phyloP scores from a whole-genome alignment of 2,797 vertebrate species.

The Acanthiza pusilla region DNA sequence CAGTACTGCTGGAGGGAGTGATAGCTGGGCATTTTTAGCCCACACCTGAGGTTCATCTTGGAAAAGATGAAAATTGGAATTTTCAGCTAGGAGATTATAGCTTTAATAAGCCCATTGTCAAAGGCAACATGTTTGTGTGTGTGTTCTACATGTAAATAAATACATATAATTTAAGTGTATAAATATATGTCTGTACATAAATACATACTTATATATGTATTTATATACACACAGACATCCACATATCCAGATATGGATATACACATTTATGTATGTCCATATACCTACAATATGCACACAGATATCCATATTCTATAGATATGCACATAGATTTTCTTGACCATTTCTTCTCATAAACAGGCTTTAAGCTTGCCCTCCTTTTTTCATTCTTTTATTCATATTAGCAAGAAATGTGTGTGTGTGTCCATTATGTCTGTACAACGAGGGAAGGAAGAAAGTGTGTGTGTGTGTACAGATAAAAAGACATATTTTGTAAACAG shows the following conservation, averaged over 20 bases:
- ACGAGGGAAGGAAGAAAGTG: neutral
- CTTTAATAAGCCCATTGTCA: neutral
- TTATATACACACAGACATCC: neutral
- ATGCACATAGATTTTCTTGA: neutral
- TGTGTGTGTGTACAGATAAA: neutral
- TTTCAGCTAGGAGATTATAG: neutral
- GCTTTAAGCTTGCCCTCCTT: neutral
- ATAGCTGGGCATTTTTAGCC: neutral
- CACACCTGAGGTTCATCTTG: fast-evolving
- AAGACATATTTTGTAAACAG: neutral
- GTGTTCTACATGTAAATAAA: neutral
- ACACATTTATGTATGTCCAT: neutral
- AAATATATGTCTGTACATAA: neutral
- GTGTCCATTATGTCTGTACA: neutral
- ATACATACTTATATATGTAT: too few relatives aligned
- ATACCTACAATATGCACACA: neutral
- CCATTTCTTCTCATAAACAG: neutral
- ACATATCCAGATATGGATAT: neutral
- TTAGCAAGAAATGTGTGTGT: neutral
- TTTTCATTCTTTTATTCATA: neutral
- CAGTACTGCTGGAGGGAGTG: fast-evolving
- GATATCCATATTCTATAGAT: neutral
- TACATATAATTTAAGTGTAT: neutral
- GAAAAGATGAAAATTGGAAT: neutral
- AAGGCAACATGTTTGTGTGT: neutral